Evolutionary conservation across 2,113 vertebrate genomes (phyloP).

Genomic region (Himantopus leucocephalus): DNA sequence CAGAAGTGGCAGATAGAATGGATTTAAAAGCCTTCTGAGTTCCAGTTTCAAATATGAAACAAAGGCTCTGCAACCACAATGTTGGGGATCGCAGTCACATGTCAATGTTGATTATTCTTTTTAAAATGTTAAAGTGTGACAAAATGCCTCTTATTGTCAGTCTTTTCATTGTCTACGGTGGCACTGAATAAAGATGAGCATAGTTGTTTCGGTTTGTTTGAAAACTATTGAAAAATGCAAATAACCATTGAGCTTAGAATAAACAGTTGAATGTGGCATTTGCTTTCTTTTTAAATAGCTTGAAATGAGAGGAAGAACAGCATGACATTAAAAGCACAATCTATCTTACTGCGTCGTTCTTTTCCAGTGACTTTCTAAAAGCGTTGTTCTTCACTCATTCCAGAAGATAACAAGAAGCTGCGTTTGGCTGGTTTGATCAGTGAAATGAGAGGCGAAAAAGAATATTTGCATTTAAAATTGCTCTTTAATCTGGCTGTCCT

Average conservation of each 20-base stretch:
- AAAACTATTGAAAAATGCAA: constrained; percentile 39
- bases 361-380: not conserved
- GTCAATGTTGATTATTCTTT: not conserved
- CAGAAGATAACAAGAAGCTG: not conserved
- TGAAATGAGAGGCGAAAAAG: not conserved
- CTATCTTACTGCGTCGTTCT: not conserved
- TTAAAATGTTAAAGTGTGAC: not conserved
- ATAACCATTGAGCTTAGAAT: constrained; percentile 4
- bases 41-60: not conserved
- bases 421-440: not conserved
- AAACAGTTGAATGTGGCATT: constrained; percentile 8
- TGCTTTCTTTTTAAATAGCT: constrained; percentile 25
- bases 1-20: not conserved
- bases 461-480: constrained; percentile 35
- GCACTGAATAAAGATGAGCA: not conserved
- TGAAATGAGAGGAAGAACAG: constrained; percentile 8
- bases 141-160: not conserved
- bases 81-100: not conserved
- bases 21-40: not conserved
- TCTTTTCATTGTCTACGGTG: not conserved
- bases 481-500: constrained; percentile 6
- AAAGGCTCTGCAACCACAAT: not conserved
- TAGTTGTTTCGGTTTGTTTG: not conserved
- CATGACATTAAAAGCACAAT: constrained; percentile 16
- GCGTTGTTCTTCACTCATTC: not conserved